These are phyloP conservation scores for Rhizoglyphus robini DNA, from an alignment of 1,140 invertebrate genomes.

Conservation along the genomic window DNA sequence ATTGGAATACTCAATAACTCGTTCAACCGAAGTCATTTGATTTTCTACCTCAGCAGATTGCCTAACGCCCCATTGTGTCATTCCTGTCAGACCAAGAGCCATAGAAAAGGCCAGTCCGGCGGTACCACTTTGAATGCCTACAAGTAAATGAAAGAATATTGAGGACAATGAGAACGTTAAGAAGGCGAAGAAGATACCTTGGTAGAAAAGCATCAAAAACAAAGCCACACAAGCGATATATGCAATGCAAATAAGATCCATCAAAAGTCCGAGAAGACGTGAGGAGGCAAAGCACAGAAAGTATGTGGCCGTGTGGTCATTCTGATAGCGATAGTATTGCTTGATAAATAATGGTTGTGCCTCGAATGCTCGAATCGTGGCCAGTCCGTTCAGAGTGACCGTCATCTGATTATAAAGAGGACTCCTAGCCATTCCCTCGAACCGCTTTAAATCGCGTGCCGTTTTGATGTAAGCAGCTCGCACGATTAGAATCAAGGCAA, in stretches of 20 bases:
- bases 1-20: constrained; percentile 60
- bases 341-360: constrained; percentile 47
- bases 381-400: constrained; percentile 69
- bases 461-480: constrained; percentile 65
- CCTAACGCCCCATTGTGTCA: constrained; percentile 50
- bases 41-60: constrained; percentile 65
- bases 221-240: constrained; percentile 15
- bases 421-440: constrained; percentile 56
- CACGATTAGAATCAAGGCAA: constrained; percentile 55
- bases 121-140: constrained; percentile 41
- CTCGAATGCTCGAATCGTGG: constrained; percentile 62
- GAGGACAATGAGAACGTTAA: not conserved
- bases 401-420: constrained; percentile 76
- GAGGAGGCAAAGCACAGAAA: constrained; percentile 18
- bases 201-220: constrained; percentile 18
- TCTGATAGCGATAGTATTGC: constrained; percentile 37
- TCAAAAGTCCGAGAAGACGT: constrained; percentile 12
- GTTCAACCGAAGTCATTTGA: constrained; percentile 68
- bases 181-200: constrained; percentile 1
- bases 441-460: constrained; percentile 66
- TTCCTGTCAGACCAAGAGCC: constrained; percentile 53
- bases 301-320: constrained; percentile 22
- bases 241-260: constrained; percentile 22
- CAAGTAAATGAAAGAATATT: not conserved
- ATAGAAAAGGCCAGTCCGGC: constrained; percentile 67